Evolutionary conservation across 1,140 invertebrate species (phyloP).

Genomic region (Cyclina sinensis): DNA sequence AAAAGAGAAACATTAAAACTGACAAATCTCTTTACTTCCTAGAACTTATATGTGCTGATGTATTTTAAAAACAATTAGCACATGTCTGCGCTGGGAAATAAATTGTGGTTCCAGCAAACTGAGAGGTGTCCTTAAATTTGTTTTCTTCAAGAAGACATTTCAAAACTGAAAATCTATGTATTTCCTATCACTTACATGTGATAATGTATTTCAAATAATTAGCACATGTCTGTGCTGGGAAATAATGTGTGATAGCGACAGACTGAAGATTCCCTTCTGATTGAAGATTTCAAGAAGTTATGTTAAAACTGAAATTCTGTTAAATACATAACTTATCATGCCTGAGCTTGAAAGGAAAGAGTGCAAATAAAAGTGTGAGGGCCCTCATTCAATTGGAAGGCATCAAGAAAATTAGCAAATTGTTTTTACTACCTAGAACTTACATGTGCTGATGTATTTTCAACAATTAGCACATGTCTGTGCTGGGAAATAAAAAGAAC

Average conservation of each 20-base stretch:
- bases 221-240: conserved; percentile 23
- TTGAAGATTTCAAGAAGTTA: too few relatives aligned
- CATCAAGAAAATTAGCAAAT: too few relatives aligned
- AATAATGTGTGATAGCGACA: too few relatives aligned
- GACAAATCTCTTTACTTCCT: neutral
- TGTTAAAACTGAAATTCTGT: neutral
- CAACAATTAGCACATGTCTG: conserved; percentile 37
- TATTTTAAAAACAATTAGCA: neutral
- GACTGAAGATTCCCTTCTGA: too few relatives aligned
- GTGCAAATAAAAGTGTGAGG: too few relatives aligned
- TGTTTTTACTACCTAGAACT: conserved; percentile 28
- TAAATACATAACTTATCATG: conserved; percentile 12
- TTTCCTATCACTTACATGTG: neutral
- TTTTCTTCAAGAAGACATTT: too few relatives aligned
- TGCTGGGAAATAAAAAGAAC: neutral
- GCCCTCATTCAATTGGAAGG: too few relatives aligned
- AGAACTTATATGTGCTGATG: neutral
- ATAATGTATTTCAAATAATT: neutral
- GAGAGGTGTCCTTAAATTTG: neutral
- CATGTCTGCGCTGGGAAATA: conserved; percentile 39
- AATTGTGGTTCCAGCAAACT: neutral
- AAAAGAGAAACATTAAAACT: too few relatives aligned
- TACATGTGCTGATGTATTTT: neutral
- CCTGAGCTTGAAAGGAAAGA: conserved; percentile 16
- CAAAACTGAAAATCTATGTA: neutral